phyloP scores from a whole-genome alignment of 2,888 invertebrate genomes.

The Apodemia hepburni region DNA sequence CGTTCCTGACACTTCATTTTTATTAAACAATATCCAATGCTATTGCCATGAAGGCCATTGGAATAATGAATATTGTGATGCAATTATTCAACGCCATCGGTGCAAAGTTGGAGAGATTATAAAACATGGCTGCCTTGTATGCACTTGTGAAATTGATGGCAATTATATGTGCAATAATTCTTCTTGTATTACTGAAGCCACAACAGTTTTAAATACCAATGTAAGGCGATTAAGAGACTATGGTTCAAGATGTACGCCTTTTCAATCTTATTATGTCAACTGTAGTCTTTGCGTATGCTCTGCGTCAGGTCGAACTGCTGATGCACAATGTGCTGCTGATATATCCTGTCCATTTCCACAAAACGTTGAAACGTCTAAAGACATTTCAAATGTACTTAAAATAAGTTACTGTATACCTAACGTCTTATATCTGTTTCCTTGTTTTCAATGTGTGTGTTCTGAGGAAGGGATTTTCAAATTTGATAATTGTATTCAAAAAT shows the following conservation, averaged over 20 bases:
- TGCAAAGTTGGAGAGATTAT: conserved; percentile 56
- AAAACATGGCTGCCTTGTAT: conserved; percentile 59
- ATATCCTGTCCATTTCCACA: conserved; percentile 42
- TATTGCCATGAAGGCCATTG: conserved; percentile 51
- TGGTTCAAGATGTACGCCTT: conserved; percentile 51
- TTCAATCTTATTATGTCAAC: conserved; percentile 56
- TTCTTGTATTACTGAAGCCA: conserved; percentile 40
- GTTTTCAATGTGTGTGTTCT: conserved; percentile 60
- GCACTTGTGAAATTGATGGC: conserved; percentile 56
- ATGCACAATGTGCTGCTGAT: conserved; percentile 59
- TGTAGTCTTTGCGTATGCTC: conserved; percentile 65
- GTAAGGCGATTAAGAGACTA: conserved; percentile 24
- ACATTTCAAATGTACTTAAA: conserved; percentile 30
- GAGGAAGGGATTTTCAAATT: conserved; percentile 50
- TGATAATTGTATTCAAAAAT: conserved; percentile 57
- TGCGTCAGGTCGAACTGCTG: conserved; percentile 49
- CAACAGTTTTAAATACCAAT: conserved; percentile 15
- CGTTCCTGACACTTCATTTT: conserved; percentile 55
- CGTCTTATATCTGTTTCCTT: conserved; percentile 61
- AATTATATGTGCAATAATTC: conserved; percentile 49
- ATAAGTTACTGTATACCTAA: conserved; percentile 58
- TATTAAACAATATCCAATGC: conserved; percentile 52
- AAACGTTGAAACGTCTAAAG: conserved; percentile 32
- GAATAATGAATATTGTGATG: conserved; percentile 48
- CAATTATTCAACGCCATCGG: conserved; percentile 39